Evolutionary conservation across 2,113 vertebrate species (phyloP), one percentile per base, ranked within the genome.

Genomic region (Chlamydotis undulata): DNA sequence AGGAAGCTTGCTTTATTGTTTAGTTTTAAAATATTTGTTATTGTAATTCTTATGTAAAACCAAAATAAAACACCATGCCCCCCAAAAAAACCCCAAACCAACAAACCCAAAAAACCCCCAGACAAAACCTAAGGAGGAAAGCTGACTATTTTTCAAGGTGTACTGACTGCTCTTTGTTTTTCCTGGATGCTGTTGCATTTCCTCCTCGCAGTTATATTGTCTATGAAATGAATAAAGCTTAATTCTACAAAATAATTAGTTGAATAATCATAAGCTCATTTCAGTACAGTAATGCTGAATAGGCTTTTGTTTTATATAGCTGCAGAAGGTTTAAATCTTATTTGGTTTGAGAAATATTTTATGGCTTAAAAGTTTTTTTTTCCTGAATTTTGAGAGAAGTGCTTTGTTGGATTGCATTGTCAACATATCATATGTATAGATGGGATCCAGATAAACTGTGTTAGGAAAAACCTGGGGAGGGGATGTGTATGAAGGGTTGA

Each of bases 381-480:
- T 77, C 43, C 26, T 53, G 39, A 69, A 22, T 61, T 77, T 52
- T 65, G 59, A 7, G 39, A 49, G 12, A 88, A 65, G 7, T 22
- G 6, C 65, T 2, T 10, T 84, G 15, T 29, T 64, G 33, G 16
- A 49, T 83, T 73, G 41, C 35, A 76, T 49, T 64, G 18, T 60
- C 29, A 45, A 23, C 5, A 12, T 50, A 35, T 11, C 14, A 1
- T 77, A 37, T 35, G 5, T 21, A 10, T 25, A 15, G 18, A 69
- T 39, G 17, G 33, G 17, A 65, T 53, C 14, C 33, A 59, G 25
- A 21, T 6, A 35, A 19, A 19, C 29, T 26, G 9, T 61, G 9
- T 35, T 26, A 64, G n/a, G 25, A n/a, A 69, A 11, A 69, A 23
- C 4, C 23, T 0, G 0, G 5, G 21, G 33, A 29, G 8, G 4